Evolutionary conservation across 1,140 invertebrate genomes (phyloP), one percentile per base, ranked within the genome.

Genomic region (Drosophila baimaii): DNA sequence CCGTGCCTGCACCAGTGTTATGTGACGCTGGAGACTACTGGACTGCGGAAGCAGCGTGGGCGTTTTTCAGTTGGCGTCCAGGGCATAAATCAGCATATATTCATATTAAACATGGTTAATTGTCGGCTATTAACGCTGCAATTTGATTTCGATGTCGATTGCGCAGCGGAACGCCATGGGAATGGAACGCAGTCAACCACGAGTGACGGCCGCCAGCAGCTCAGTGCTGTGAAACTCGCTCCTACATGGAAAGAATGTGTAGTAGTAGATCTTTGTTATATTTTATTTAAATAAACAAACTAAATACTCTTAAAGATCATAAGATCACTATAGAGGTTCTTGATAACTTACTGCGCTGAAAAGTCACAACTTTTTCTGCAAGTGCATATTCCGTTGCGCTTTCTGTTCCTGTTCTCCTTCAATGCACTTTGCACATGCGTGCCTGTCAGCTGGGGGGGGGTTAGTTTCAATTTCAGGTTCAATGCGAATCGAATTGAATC

Each of bases 341-440:
- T 7, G 0, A 44, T 5, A 4, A 13, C 3, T 15, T 23, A n/a
- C 6, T 8, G 21, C 23, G 7, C 17, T 6, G 1, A 52, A 10
- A 1, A 33, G 31, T 31, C 5, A 15, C 25, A 2, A 15, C 5
- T 8, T 35, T 52, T 59, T 59, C 35, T 63, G 31, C 17, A 2
- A 29, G 61, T 64, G 61, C 37, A 56, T 77, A 56, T 77, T 62
- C 54, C 64, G 49, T 65, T 72, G 47, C 64, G 61, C 37, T 68
- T 64, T 57, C 49, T 74, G 83, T 88, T 88, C 84, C 83, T 89
- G 83, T 83, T 88, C 73, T 88, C 83, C 79, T 89, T 88, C 79
- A 77, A 47, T 77, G 41, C 47, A 74, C 56, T 57, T 79, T 73
- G 37, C 47, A 74, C 55, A 62, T 79, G 61, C 64, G 64, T 79